Conservation (phyloP, 2,888 invertebrate genomes). For the Amiota mariae region DNA sequence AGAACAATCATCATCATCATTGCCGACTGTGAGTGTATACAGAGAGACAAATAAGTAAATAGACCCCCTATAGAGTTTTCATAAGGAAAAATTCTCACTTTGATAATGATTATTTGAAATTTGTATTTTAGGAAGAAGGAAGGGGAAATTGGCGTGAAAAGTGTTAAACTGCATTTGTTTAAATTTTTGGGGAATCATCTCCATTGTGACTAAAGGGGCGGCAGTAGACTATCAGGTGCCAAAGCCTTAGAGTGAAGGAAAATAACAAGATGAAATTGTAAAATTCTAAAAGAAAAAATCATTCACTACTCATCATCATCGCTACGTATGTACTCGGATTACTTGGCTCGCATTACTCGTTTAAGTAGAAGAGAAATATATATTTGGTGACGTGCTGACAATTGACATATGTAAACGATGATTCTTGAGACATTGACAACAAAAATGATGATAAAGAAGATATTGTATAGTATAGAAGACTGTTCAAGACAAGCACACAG, state of each 20-base stretch:
- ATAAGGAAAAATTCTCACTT: constrained; percentile 62
- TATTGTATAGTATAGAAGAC: neutral
- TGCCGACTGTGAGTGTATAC: constrained; percentile 59
- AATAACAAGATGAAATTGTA: constrained; percentile 40
- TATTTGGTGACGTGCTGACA: constrained; percentile 52
- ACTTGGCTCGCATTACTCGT: constrained; percentile 46
- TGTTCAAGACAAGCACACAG: constrained; percentile 36
- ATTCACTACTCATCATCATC: neutral
- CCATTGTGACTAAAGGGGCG: constrained; percentile 50
- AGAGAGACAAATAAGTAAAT: constrained; percentile 41
- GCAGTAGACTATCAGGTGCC: constrained; percentile 55
- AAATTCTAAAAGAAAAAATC: neutral
- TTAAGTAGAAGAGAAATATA: constrained; percentile 53
- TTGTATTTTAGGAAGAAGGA: constrained; percentile 4
- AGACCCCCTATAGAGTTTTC: constrained; percentile 64
- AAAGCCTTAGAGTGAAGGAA: constrained; percentile 41
- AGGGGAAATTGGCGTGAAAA: constrained; percentile 38
- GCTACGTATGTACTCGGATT: constrained; percentile 35
- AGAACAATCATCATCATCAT: constrained; percentile 37
- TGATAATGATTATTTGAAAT: constrained; percentile 60
- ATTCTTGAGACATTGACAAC: constrained; percentile 4
- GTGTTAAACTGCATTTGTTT: constrained; percentile 65
- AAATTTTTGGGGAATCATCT: constrained; percentile 48
- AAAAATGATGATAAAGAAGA: neutral
- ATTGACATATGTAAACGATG: constrained; percentile 62